Conservation (phyloP, 2,797 vertebrate species). For the Orientallactaga sibirica region DNA sequence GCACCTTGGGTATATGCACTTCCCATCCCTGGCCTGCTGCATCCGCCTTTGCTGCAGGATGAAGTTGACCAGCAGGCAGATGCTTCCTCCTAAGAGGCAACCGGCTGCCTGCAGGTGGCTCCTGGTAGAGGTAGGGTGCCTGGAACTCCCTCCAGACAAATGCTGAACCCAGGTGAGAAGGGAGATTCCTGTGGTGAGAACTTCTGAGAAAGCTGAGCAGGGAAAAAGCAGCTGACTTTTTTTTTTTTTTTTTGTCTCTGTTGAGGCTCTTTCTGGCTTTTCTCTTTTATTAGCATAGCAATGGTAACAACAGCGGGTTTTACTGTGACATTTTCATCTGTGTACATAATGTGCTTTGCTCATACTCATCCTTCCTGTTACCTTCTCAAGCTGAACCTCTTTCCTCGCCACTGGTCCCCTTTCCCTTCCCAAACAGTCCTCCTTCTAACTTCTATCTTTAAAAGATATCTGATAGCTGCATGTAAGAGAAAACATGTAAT, state of each 20-base stretch:
- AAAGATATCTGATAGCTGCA: neutral
- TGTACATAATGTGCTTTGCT: neutral
- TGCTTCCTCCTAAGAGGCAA: neutral
- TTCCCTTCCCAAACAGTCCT: neutral
- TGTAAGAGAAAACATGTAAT: neutral
- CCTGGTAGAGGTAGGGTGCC: neutral
- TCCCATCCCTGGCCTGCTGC: accelerated
- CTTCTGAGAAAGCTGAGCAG: neutral
- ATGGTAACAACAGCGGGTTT: neutral
- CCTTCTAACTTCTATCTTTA: neutral
- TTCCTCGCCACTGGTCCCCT: neutral
- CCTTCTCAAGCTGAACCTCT: neutral
- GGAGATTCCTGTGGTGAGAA: neutral
- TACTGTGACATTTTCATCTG: neutral
- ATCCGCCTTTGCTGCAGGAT: neutral
- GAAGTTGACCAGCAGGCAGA: accelerated
- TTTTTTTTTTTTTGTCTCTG: neutral
- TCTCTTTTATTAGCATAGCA: neutral
- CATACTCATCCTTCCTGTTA: neutral
- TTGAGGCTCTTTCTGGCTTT: neutral
- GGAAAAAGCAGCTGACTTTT: neutral
- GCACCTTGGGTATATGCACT: accelerated
- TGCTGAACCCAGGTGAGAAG: neutral
- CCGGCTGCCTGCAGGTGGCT: neutral
- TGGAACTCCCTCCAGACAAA: neutral